Evolutionary conservation across 2,888 invertebrate species (phyloP).

Genomic region (Lissocephala sabroskyi): DNA sequence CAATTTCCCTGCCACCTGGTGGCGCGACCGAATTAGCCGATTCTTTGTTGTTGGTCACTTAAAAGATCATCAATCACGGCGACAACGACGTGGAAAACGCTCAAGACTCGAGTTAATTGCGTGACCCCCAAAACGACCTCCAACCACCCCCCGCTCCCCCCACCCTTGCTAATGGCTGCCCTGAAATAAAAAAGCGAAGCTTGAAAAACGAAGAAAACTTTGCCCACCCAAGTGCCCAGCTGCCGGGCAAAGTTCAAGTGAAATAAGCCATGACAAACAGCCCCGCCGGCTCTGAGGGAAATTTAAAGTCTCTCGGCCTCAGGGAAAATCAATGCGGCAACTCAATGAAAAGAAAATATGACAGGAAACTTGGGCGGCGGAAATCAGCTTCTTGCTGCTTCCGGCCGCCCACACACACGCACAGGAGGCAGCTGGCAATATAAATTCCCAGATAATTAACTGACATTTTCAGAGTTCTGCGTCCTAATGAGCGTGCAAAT

Average conservation of each 20-base stretch:
- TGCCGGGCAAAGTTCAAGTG: slow-evolving; percentile 50
- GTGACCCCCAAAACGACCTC: slow-evolving; percentile 29
- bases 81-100: too few relatives aligned
- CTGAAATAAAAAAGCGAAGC: background rate
- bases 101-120: slow-evolving; percentile 66
- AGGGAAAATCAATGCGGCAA: slow-evolving; percentile 18
- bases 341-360: slow-evolving; percentile 31
- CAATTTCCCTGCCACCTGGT: slow-evolving; percentile 1
- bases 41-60: slow-evolving; percentile 42
- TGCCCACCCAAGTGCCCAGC: too few relatives aligned
- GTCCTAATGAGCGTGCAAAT: too few relatives aligned
- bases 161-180: too few relatives aligned
- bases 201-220: background rate
- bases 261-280: slow-evolving; percentile 55
- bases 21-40: slow-evolving; percentile 37
- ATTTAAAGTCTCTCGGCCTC: background rate
- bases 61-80: slow-evolving; percentile 69
- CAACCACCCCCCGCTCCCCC: slow-evolving; percentile 21
- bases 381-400: slow-evolving; percentile 42
- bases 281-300: background rate
- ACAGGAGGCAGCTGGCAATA: slow-evolving; percentile 3
- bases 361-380: slow-evolving; percentile 49
- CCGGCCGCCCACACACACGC: slow-evolving; percentile 14
- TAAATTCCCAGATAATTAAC: slow-evolving; percentile 39
- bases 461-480: slow-evolving; percentile 27